A percentile compares a stretch with the other conserved stretches of the same genome.
Conservation (phyloP, 2,888 invertebrate genomes). For the Drosophila siamana region DNA sequence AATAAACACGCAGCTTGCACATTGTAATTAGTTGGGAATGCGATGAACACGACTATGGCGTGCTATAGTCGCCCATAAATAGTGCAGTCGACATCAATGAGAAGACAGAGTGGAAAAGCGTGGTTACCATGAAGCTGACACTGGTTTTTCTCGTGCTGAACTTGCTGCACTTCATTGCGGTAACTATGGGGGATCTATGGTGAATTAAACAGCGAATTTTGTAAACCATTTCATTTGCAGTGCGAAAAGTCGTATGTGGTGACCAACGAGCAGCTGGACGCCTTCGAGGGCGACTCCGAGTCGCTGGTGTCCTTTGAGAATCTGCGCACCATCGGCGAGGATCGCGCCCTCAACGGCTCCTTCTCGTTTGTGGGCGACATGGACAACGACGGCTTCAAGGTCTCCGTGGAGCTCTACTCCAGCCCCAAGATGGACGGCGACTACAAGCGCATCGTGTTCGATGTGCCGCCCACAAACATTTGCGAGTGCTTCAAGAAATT, state of each 20-base stretch:
- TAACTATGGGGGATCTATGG: slow-evolving; percentile 31
- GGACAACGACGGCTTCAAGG: slow-evolving; percentile 73
- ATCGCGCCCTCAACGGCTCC: slow-evolving; percentile 74
- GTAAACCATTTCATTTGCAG: slow-evolving; percentile 20
- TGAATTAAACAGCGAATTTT: rapidly evolving
- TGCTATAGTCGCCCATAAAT: slow-evolving; percentile 54
- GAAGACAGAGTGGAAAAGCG: neutral
- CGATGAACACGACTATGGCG: slow-evolving; percentile 55
- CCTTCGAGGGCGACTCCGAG: slow-evolving; percentile 67
- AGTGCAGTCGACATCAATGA: slow-evolving; percentile 15
- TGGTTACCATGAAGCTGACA: slow-evolving; percentile 52
- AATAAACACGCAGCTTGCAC: slow-evolving; percentile 31
- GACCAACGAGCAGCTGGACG: slow-evolving; percentile 67
- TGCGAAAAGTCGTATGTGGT: slow-evolving; percentile 73
- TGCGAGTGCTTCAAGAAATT: slow-evolving; percentile 80
- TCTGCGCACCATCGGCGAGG: slow-evolving; percentile 64
- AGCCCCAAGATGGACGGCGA: slow-evolving; percentile 76
- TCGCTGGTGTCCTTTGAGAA: slow-evolving; percentile 59
- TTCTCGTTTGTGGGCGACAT: slow-evolving; percentile 68
- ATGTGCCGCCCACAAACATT: slow-evolving; percentile 73
- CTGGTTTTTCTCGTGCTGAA: slow-evolving; percentile 30
- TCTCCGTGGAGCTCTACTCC: slow-evolving; percentile 70
- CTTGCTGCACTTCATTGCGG: slow-evolving; percentile 51
- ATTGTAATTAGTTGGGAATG: slow-evolving; percentile 10
- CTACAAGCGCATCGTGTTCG: slow-evolving; percentile 74